These are phyloP conservation scores for Varroa destructor DNA, from an alignment of 1,140 invertebrate genomes.

Conservation along the genomic window DNA sequence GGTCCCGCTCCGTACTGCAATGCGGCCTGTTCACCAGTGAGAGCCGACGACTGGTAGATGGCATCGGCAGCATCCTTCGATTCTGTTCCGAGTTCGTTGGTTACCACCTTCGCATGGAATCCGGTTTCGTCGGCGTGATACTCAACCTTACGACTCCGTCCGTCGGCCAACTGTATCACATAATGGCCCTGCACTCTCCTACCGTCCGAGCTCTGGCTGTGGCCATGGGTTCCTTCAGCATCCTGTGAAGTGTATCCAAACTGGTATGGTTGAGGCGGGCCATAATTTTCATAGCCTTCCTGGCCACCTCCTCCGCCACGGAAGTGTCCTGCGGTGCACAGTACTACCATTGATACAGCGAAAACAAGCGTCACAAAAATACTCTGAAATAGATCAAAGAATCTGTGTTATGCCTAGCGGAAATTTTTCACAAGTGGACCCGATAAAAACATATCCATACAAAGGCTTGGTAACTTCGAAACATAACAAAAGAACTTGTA, in stretches of 20 bases:
- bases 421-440: too few relatives aligned
- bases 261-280: constrained; percentile 8
- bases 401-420: too few relatives aligned
- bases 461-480: too few relatives aligned
- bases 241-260: constrained; percentile 22
- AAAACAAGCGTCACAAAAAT: too few relatives aligned
- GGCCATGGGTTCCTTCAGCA: neutral
- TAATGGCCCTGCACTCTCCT: constrained; percentile 27
- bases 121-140: constrained; percentile 28
- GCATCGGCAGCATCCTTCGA: constrained; percentile 23
- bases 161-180: constrained; percentile 21
- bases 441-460: too few relatives aligned
- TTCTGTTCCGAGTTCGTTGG: constrained; percentile 31
- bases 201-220: constrained; percentile 27
- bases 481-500: too few relatives aligned
- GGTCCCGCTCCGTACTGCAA: constrained; percentile 6
- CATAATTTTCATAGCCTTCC: constrained; percentile 1
- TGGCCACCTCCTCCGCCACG: neutral
- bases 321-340: neutral
- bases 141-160: constrained; percentile 27
- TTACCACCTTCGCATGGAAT: constrained; percentile 28
- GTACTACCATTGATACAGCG: too few relatives aligned
- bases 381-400: too few relatives aligned
- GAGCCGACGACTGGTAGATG: constrained; percentile 20
- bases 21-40: constrained; percentile 6